Evolutionary conservation across 92 coral and sea anemone species (phyloP).

Genomic region (Porites evermanni): DNA sequence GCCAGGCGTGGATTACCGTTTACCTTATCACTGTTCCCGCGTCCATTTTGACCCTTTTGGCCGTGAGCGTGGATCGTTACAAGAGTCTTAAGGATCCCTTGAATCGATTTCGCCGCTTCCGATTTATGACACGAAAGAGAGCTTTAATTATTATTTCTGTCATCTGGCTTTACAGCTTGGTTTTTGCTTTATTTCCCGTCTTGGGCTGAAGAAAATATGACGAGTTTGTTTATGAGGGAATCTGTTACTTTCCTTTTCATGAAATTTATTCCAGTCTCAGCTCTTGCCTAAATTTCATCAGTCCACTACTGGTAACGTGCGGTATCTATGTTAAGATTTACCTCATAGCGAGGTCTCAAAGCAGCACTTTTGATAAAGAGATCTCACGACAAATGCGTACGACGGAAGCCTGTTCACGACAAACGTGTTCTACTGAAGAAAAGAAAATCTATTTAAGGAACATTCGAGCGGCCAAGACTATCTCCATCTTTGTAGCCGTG

Average conservation of each 20-base stretch:
- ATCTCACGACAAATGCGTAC: no score
- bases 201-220: constrained; percentile 79
- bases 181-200: constrained; percentile 78
- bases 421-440: constrained; percentile 20
- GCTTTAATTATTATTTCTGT: constrained; percentile 63
- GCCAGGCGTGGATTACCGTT: constrained; percentile 67
- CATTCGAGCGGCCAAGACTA: constrained; percentile 70
- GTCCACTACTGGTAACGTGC: constrained; percentile 69
- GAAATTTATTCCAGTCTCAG: constrained; percentile 46
- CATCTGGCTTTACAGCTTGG: constrained; percentile 84
- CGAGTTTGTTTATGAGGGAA: constrained; percentile 15
- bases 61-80: constrained; percentile 78
- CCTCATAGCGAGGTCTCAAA: constrained; percentile 63
- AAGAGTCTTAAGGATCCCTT: constrained; percentile 83
- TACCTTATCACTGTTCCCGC: constrained; percentile 79
- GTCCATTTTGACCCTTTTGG: constrained; percentile 79
- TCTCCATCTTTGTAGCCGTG: constrained; percentile 69
- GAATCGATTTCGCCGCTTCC: constrained; percentile 71
- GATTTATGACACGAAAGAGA: constrained; percentile 72
- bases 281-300: constrained; percentile 59
- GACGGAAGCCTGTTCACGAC: not conserved
- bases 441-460: constrained; percentile 54
- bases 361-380: not conserved
- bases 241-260: constrained; percentile 63
- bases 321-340: constrained; percentile 64